Conservation (phyloP, 2,888 invertebrate species). For the Sialis lutaria region DNA sequence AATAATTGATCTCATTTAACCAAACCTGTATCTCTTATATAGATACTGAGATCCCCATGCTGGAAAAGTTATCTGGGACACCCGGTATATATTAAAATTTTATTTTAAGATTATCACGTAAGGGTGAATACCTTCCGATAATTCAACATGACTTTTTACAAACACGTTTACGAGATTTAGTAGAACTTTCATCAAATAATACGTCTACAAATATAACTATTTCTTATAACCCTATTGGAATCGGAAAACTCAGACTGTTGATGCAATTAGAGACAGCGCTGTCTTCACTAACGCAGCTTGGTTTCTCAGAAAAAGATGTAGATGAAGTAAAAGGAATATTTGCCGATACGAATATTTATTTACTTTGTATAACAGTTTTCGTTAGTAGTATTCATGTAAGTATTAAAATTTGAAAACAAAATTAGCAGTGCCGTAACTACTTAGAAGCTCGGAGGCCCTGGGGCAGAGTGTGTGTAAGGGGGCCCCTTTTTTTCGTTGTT, state of each 20-base stretch:
- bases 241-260: slow-evolving; percentile 62
- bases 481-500: too few species aligned
- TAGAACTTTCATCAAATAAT: slow-evolving; percentile 41
- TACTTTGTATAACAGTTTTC: slow-evolving; percentile 75
- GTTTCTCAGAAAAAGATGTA: slow-evolving; percentile 83
- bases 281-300: slow-evolving; percentile 49
- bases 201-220: slow-evolving; percentile 48
- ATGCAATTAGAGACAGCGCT: slow-evolving; percentile 62
- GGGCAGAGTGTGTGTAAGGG: too few species aligned
- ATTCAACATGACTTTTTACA: slow-evolving; percentile 69
- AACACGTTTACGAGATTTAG: slow-evolving; percentile 58
- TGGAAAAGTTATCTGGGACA: too few species aligned
- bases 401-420: slow-evolving; percentile 14
- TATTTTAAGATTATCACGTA: slow-evolving; percentile 35
- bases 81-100: slow-evolving; percentile 1
- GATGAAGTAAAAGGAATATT: slow-evolving; percentile 96
- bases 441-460: background rate
- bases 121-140: slow-evolving; percentile 61
- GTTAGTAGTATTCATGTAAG: slow-evolving; percentile 89
- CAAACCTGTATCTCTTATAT: too few species aligned
- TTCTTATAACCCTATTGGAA: slow-evolving; percentile 53
- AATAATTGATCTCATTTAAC: too few species aligned
- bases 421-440: background rate
- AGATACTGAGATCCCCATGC: too few species aligned
- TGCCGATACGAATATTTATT: slow-evolving; percentile 85